Conservation (phyloP, 2,113 vertebrate genomes). For the Vanacampus margaritifer region DNA sequence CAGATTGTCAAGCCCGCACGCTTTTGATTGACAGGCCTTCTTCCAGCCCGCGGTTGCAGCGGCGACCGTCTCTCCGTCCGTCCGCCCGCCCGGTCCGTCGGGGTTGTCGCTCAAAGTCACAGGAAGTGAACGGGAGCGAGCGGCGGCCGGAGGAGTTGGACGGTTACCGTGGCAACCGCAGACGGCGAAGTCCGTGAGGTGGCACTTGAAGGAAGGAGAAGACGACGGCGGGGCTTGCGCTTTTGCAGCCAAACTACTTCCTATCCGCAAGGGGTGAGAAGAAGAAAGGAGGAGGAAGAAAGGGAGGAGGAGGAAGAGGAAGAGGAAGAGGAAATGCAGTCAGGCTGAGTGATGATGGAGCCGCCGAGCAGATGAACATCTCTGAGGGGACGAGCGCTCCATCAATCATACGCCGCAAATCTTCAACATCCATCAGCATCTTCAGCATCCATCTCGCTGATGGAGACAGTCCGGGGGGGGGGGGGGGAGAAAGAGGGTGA, state of each 20-base stretch:
- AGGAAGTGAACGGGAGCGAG: background rate
- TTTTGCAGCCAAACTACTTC: background rate
- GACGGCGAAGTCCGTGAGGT: background rate
- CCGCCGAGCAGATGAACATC: background rate
- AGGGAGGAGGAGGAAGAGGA: no score
- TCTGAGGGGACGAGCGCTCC: background rate
- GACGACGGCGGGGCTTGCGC: background rate
- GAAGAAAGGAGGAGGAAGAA: background rate
- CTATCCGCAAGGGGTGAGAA: background rate
- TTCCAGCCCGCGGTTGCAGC: background rate
- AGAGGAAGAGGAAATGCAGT: background rate
- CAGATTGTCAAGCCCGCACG: background rate
- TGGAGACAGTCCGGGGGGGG: background rate
- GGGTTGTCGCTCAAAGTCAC: background rate
- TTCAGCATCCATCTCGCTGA: background rate
- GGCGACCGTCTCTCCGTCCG: background rate
- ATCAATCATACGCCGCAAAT: background rate
- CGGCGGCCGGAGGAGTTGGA: background rate
- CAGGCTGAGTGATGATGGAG: slow-evolving; percentile 4
- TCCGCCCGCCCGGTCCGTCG: background rate
- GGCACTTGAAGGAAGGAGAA: background rate
- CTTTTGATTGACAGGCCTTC: background rate
- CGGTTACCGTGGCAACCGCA: background rate
- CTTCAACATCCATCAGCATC: slow-evolving; percentile 3
- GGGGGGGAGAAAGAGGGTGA: background rate